Evolutionary conservation across 2,113 vertebrate species (phyloP), one percentile per base, ranked within the genome.

Genomic region (Ammodytes marinus): DNA sequence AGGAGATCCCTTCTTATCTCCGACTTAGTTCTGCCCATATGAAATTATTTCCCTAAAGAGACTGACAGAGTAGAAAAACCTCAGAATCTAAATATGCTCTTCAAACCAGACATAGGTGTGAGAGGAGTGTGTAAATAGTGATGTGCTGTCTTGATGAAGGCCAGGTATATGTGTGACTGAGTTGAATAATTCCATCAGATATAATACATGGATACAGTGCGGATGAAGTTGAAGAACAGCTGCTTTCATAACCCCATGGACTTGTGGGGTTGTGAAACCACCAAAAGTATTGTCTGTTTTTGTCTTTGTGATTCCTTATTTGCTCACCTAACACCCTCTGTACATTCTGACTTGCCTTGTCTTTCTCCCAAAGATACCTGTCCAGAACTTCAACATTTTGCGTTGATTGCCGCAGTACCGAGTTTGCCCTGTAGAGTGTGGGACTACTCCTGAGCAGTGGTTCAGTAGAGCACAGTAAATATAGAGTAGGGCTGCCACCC

Each of bases 381-480:
- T 37, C 15, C 50, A 46, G 8, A 74, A 66, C 9, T 57, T 37
- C 67, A 59, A 35, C 59, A 57, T 74, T 81, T 82, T 83, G 70
- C 67, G 88, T 68, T 66, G 53, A 82, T 39, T 77, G 64, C 77
- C 82, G 88, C 82, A 84, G 83, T 87, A 79, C 87, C 67, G 82
- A 84, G 46, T 59, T 35, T 81, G 61, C 40, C 52, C 57, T 52
- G 68, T 59, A 53, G 68, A 79, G 73, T 77, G 67, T 27, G 5
- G 17, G 14, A 76, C 27, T 37, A 47, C 59, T 81, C 63, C 76
- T 80, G 80, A 88, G 88, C 89, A 91, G 86, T 87, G 77, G 61
- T 78, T 79, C 77, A 87, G 59, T 83, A 85, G 74, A 86, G 64
- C 78, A 72, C 55, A 79, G 45, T 9, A 74, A 76, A 79, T 14